Evolutionary conservation across 2,113 vertebrate genomes (phyloP), one percentile per base, ranked within the genome.

Genomic region (Silurus asotus): DNA sequence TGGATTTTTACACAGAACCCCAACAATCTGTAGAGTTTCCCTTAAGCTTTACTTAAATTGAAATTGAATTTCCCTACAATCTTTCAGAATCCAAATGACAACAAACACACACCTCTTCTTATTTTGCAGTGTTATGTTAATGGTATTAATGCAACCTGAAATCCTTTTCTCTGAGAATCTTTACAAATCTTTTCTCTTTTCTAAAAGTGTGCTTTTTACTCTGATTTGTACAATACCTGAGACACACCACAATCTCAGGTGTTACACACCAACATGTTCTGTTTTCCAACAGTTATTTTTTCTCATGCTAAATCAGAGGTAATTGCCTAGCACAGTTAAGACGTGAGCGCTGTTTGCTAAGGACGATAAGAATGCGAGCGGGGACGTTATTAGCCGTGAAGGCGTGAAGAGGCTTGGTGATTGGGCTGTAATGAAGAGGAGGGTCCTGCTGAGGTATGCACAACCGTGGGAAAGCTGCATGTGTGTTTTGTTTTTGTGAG

Each of bases 401-500:
- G 74, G 83, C n/a, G 61, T 85, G 70, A 74, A 49, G 49, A 37
- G 59, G 59, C 59, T 53, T n/a, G 9, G 45, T 77, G 83, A 85
- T 85, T 77, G 74, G 61, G 10, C 25, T 53, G 10, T 8, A 19
- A 14, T 11, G 49, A 65, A 62, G 74, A 85, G 83, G 74, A 78
- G 83, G 74, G 59, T 78, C 59, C 49, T 51, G 6, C 61, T 67
- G 49, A 55, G 28, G 77, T 61, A 67, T 86, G 77, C 19, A 13
- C 25, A 67, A 86, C 59, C 77, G 77, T 81, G 84, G 84, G 84
- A 86, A 86, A 70, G 65, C 51, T 55, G 67, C 79, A 37, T 56
- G 37, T 45, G 64, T 56, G 48, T 8, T 49, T 62, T 67, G 80
- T 82, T 20, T 70, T 70, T 77, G 17, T 79, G 51, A 70, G 75